phyloP scores from a whole-genome alignment of 92 coral and sea anemone species.

The Porites evermanni region DNA sequence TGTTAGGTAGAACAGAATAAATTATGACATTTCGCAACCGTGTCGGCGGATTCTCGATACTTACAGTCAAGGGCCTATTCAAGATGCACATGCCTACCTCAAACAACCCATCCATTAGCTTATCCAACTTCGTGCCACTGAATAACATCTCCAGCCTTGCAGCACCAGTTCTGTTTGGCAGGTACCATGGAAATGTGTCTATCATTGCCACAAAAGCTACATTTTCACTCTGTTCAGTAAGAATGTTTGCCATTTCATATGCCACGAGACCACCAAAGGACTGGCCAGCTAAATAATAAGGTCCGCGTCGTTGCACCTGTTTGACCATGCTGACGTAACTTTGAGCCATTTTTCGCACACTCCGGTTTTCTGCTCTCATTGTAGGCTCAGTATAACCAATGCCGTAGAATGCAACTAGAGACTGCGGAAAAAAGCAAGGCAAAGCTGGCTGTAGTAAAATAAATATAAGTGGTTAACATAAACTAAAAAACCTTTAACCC shows the following conservation, averaged over 20 bases:
- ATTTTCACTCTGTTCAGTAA: conserved; percentile 66
- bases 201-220: conserved; percentile 81
- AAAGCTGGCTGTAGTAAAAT: background rate
- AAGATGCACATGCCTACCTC: conserved; percentile 25
- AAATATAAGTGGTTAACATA: too few relatives aligned
- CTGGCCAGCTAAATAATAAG: conserved; percentile 71
- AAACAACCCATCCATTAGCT: conserved; percentile 63
- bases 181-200: conserved; percentile 86
- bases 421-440: conserved; percentile 16
- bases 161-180: conserved; percentile 71
- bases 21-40: too few relatives aligned
- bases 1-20: too few relatives aligned
- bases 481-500: too few relatives aligned
- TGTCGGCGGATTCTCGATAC: too few relatives aligned
- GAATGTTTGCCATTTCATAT: conserved; percentile 80
- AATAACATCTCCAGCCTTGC: conserved; percentile 65
- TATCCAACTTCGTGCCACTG: conserved; percentile 56
- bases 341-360: conserved; percentile 62
- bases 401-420: conserved; percentile 59
- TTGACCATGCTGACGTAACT: conserved; percentile 57
- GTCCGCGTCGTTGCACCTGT: conserved; percentile 59
- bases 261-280: conserved; percentile 75
- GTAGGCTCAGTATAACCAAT: conserved; percentile 65
- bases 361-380: conserved; percentile 49
- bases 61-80: background rate